These are phyloP conservation scores for Atethmia centrago DNA, from an alignment of 2,888 invertebrate species.

Conservation along the genomic window DNA sequence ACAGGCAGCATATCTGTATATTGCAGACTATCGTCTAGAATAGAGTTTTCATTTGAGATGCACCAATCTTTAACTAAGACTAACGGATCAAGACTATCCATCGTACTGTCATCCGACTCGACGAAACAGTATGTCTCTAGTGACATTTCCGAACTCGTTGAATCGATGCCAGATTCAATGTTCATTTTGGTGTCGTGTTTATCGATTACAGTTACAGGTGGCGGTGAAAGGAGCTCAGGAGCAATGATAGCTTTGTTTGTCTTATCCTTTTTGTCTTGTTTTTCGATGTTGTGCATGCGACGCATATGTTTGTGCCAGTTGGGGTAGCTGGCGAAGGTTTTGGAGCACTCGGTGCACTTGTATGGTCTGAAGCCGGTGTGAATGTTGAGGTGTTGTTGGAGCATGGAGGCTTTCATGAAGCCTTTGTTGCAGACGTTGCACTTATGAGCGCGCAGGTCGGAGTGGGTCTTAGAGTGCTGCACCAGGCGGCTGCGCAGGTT, in stretches of 20 bases:
- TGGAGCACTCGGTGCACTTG: constrained; percentile 89
- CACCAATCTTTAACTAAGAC: constrained; percentile 72
- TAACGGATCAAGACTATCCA: constrained; percentile 75
- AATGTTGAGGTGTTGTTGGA: constrained; percentile 90
- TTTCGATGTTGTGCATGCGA: constrained; percentile 77
- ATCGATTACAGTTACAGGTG: constrained; percentile 37
- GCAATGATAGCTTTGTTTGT: constrained; percentile 14
- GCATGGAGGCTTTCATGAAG: constrained; percentile 73
- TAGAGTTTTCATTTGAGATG: constrained; percentile 63
- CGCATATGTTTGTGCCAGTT: constrained; percentile 91
- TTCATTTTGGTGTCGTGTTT: constrained; percentile 52
- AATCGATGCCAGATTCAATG: constrained; percentile 66
- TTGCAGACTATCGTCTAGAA: constrained; percentile 59
- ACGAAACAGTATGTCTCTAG: constrained; percentile 58
- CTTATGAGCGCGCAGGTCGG: constrained; percentile 83
- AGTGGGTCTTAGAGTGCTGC: constrained; percentile 80
- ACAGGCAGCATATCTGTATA: constrained; percentile 70
- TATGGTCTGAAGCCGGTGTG: constrained; percentile 90
- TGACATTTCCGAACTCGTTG: constrained; percentile 68
- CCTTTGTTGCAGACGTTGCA: constrained; percentile 90
- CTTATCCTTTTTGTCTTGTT: constrained; percentile 55
- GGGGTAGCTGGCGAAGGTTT: constrained; percentile 89
- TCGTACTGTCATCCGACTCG: constrained; percentile 72
- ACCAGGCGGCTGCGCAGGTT: constrained; percentile 82
- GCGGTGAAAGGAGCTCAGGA: constrained; percentile 27